A percentile compares a stretch with the other conserved stretches of the same genome.
Conservation (phyloP, 2,888 invertebrate genomes). For the Tanypteryx hageni region DNA sequence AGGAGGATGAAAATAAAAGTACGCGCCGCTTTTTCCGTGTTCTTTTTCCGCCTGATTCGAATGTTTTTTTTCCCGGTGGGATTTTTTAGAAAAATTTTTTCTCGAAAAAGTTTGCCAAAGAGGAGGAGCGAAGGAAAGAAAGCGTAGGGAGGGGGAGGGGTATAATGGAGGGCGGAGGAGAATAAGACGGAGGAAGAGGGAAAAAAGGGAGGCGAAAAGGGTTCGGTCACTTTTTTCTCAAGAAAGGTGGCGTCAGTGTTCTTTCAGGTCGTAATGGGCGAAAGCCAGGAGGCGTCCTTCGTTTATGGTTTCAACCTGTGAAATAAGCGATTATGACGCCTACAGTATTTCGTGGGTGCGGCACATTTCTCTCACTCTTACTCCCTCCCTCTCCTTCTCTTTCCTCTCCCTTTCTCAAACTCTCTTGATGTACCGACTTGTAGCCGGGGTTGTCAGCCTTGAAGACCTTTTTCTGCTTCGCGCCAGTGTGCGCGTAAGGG, state of each 20-base stretch:
- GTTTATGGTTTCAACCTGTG: conserved; percentile 30
- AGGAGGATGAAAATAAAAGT: background rate
- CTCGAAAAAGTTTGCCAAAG: background rate
- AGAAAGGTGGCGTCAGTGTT: conserved; percentile 35
- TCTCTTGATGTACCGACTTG: conserved; percentile 29
- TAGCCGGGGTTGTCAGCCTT: conserved; percentile 10
- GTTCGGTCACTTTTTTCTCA: conserved; percentile 41
- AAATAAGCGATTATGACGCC: conserved; percentile 55
- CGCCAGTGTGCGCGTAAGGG: background rate
- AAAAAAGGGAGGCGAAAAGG: background rate
- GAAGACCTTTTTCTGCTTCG: background rate
- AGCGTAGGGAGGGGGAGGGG: too few species aligned
- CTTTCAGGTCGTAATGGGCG: conserved; percentile 25
- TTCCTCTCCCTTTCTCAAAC: background rate
- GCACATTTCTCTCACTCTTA: background rate
- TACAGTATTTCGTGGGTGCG: background rate
- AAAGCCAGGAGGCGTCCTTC: conserved; percentile 22
- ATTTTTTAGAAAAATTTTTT: background rate
- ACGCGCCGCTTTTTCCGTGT: background rate
- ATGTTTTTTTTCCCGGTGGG: background rate
- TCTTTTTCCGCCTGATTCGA: conserved; percentile 1
- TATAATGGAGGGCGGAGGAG: background rate
- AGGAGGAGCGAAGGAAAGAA: background rate
- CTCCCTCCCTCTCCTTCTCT: background rate
- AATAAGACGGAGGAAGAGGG: background rate